A percentile compares a stretch with the other conserved stretches of the same genome.
Conservation (phyloP, 2,888 invertebrate species). For the Coelogynopora nodosa region DNA sequence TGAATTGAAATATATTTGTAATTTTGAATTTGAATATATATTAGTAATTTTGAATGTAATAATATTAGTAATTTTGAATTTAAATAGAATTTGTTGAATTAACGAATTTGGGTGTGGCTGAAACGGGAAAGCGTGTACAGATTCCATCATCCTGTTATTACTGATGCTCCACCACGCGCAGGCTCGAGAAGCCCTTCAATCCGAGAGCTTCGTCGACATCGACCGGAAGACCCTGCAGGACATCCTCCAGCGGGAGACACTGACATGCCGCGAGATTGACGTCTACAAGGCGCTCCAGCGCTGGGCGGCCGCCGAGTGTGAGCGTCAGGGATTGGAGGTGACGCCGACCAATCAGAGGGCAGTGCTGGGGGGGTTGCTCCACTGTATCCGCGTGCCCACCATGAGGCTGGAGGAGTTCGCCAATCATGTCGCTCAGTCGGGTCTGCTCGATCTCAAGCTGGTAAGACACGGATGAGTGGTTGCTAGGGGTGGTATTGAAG, state of each 20-base stretch:
- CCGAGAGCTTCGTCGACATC: conserved; percentile 91
- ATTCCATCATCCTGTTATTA: too few relatives aligned
- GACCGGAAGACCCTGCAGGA: conserved; percentile 86
- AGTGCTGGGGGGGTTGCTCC: conserved; percentile 69
- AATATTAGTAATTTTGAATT: too few relatives aligned
- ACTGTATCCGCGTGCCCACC: conserved; percentile 83
- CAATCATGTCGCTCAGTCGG: conserved; percentile 63
- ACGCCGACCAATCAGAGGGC: conserved; percentile 70
- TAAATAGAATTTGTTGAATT: too few relatives aligned
- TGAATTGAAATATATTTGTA: too few relatives aligned
- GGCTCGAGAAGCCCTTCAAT: conserved; percentile 91
- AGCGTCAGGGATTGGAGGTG: conserved; percentile 75
- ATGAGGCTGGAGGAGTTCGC: conserved; percentile 91
- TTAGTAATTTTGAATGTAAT: too few relatives aligned
- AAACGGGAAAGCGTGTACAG: too few relatives aligned
- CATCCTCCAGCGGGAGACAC: conserved; percentile 82
- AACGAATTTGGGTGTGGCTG: too few relatives aligned
- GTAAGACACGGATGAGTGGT: too few relatives aligned
- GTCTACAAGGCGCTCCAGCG: conserved; percentile 80
- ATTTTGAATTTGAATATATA: too few relatives aligned
- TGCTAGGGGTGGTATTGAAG: too few relatives aligned
- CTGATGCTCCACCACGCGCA: too few relatives aligned
- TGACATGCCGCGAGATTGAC: conserved; percentile 84
- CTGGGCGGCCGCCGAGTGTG: conserved; percentile 88
- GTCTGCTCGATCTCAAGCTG: background rate